Evolutionary conservation across 2,113 vertebrate species (phyloP), one percentile per base, ranked within the genome.

Genomic region (Bubo blakistoni): DNA sequence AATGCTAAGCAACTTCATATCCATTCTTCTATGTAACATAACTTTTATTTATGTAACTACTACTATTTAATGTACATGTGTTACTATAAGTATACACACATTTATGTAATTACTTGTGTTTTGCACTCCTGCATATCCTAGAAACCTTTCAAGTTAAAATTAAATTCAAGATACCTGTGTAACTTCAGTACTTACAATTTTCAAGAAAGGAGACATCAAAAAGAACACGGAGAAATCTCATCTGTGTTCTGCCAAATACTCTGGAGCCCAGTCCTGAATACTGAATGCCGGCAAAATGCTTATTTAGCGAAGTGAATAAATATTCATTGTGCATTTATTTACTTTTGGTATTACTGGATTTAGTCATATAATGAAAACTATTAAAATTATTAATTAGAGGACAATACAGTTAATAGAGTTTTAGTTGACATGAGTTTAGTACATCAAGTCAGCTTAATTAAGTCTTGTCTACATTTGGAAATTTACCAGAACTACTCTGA

Each of bases 321-420:
- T 92, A 95, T 86, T 96, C 44, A 76, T 46, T n/a, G 38, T n/a
- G 70, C 61, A 85, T 89, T 89, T 94, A 86, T 95, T 94, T 91
- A 85, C 84, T 92, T 85, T 83, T 73, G 80, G 44, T 89, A 85
- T 89, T 87, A 82, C 36, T 87, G 58, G 65, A 92, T 91, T 94
- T 92, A 89, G 77, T 77, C 17, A 85, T 52, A 65, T 72, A 76
- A 91, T 92, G 87, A 87, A 92, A 94, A 92, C 46, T 54, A 73
- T 85, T 78, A 91, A 69, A 88, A 79, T 59, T 49, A 96, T 88
- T 96, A 90, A 95, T 88, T 95, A 87, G 63, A 63, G 63, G 51
- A 85, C 95, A 91, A 91, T 85, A 44, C 29, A 65, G 54, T 72
- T 92, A 94, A 57, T 42, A 61, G 86, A 94, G 72, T 70, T 94